These are phyloP conservation scores for Scalopus aquaticus DNA, from an alignment of 2,113 vertebrate species.

Conservation along the genomic window DNA sequence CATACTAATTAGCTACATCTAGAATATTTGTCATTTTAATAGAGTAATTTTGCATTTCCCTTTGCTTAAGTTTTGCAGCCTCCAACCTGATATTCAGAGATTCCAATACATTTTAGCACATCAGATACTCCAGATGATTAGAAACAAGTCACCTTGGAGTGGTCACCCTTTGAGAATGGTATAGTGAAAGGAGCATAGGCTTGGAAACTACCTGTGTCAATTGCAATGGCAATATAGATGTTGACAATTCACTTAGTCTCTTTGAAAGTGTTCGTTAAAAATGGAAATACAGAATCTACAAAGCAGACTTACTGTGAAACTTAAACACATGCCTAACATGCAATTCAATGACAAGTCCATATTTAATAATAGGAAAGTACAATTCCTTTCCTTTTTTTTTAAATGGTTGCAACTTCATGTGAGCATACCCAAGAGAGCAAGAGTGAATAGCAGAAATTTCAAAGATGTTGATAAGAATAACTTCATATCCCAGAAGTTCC, in stretches of 20 bases:
- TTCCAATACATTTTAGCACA: slow-evolving; percentile 64
- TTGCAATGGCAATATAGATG: not conserved
- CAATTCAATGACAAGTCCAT: not conserved
- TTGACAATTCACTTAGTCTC: not conserved
- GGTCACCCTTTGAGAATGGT: not conserved
- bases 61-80: slow-evolving; percentile 73
- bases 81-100: slow-evolving; percentile 67
- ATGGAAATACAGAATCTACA: not conserved
- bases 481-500: not conserved
- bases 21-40: slow-evolving; percentile 82
- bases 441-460: not conserved
- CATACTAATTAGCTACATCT: slow-evolving; percentile 82
- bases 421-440: not conserved
- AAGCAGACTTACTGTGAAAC: not conserved
- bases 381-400: not conserved
- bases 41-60: slow-evolving; percentile 72
- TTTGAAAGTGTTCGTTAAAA: slow-evolving; percentile 50
- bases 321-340: slow-evolving; percentile 29
- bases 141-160: slow-evolving; percentile 57
- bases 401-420: not conserved
- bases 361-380: not conserved
- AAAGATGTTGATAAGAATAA: slow-evolving; percentile 23
- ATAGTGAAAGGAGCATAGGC: not conserved
- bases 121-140: slow-evolving; percentile 62
- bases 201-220: not conserved